phyloP scores from a whole-genome alignment of 2,113 vertebrate species.

The Probosciger aterrimus region DNA sequence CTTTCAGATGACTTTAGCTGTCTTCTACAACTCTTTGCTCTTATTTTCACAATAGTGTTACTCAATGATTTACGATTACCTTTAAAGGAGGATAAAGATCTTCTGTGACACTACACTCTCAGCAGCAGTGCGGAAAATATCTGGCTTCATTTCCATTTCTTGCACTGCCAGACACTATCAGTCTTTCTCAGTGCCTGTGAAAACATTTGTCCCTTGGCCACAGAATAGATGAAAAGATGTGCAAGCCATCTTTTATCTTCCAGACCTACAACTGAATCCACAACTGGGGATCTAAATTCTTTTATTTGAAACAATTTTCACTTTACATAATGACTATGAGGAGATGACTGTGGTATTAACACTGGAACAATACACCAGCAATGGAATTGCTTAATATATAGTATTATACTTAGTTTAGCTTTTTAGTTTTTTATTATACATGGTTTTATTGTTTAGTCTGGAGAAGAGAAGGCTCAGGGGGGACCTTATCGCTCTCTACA shows the following conservation, averaged over 20 bases:
- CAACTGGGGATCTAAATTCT: neutral
- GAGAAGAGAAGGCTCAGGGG: neutral
- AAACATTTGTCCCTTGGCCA: neutral
- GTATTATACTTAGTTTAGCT: neutral
- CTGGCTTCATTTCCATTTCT: neutral
- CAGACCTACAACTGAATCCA: neutral
- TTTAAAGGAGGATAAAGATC: neutral
- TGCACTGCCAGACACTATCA: neutral
- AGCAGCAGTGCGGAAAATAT: neutral
- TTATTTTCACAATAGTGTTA: neutral
- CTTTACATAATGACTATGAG: neutral
- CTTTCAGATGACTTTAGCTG: neutral
- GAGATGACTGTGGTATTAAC: neutral
- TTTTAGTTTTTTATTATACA: neutral
- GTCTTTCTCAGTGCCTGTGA: neutral
- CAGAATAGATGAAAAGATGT: neutral
- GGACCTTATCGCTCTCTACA: neutral
- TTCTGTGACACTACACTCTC: neutral
- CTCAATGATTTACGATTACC: neutral
- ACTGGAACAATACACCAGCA: neutral
- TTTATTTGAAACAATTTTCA: neutral
- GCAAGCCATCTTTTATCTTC: neutral
- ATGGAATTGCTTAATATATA: neutral
- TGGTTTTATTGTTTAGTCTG: neutral
- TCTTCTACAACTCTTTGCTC: neutral